Evolutionary conservation across 2,888 invertebrate species (phyloP), one percentile per base, ranked within the genome.

Genomic region (Ormyrus nitidulus): DNA sequence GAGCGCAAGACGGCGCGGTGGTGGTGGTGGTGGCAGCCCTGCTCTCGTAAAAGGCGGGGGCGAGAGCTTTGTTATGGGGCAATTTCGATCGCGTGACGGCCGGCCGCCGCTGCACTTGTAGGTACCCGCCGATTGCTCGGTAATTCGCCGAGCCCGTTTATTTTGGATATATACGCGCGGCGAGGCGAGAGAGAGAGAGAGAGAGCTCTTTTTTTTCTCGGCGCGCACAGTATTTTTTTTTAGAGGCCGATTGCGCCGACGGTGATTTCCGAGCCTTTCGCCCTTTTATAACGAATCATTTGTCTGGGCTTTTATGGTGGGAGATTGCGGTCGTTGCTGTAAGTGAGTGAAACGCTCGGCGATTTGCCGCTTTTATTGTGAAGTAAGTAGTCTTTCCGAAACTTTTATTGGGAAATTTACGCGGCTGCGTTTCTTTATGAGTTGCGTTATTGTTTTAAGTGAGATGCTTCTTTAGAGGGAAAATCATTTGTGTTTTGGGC

Each of bases 31-130:
- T 19, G 19, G 19, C 19, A 19, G 19, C 10, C 59, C 8, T 11
- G 34, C 54, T 69, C 10, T 13, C 77, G 81, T 74, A 19, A 19
- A 19, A 19, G 19, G 70, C 77, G 72, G 62, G 10, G 53, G 5
- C 54, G 10, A 84, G 84, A 84, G 53, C 80, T 84, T 81, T 75
- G 81, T 81, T 81, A 81, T 56, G 83, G 85, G 85, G 84, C 85
- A 87, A 87, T 86, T 85, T 84, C 84, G 87, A 88, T 89, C 86
- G 89, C 89, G 89, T 89, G 89, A 89, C 88, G 87, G 82, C 81
- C 66, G 79, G 82, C 81, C 79, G 74, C 68, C 9, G 51, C 66
- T 8, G 34, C 49, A 9, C 6, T 4, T 8, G 53, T 83, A 84
- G 84, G 19, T 82, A 85, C 83, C 85, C 74, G 79, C 83, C 86